These are phyloP conservation scores for Cetoscarus ocellatus DNA, from an alignment of 2,797 vertebrate species.

Conservation along the genomic window DNA sequence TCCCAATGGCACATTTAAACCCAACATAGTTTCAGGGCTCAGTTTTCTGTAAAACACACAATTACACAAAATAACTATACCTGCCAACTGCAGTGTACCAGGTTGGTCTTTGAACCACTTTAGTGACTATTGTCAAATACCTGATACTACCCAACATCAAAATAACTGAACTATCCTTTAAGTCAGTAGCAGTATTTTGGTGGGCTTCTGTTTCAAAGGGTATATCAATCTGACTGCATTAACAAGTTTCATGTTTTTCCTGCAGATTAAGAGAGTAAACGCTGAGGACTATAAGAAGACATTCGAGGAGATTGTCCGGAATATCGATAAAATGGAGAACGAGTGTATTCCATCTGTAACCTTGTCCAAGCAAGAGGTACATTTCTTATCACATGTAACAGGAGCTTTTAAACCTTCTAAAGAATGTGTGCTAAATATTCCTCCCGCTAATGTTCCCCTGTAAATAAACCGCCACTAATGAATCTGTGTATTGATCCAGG, in stretches of 20 bases:
- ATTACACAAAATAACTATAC: too few relatives aligned
- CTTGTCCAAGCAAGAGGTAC: conserved; percentile 91
- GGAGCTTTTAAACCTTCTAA: conserved; percentile 1
- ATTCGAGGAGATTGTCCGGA: conserved; percentile 95
- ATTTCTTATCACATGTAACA: neutral
- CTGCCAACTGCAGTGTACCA: too few relatives aligned
- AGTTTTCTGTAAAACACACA: too few relatives aligned
- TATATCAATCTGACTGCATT: neutral
- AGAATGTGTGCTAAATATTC: neutral
- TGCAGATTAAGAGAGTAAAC: conserved; percentile 92
- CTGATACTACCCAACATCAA: too few relatives aligned
- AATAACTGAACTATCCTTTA: too few relatives aligned
- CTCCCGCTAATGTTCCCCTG: neutral
- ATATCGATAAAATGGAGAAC: conserved; percentile 96
- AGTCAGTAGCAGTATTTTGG: too few relatives aligned
- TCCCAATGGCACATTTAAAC: too few relatives aligned
- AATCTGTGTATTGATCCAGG: conserved; percentile 18
- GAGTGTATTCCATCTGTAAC: conserved; percentile 96
- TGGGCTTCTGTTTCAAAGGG: too few relatives aligned
- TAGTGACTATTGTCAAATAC: too few relatives aligned
- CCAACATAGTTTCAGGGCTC: too few relatives aligned
- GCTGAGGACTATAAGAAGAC: conserved; percentile 89
- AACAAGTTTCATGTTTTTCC: conserved; percentile 17
- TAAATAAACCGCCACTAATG: conserved; percentile 19
- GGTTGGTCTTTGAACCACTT: too few relatives aligned